Evolutionary conservation across 2,888 invertebrate species (phyloP), one percentile per base, ranked within the genome.

Genomic region (Noctua janthe): DNA sequence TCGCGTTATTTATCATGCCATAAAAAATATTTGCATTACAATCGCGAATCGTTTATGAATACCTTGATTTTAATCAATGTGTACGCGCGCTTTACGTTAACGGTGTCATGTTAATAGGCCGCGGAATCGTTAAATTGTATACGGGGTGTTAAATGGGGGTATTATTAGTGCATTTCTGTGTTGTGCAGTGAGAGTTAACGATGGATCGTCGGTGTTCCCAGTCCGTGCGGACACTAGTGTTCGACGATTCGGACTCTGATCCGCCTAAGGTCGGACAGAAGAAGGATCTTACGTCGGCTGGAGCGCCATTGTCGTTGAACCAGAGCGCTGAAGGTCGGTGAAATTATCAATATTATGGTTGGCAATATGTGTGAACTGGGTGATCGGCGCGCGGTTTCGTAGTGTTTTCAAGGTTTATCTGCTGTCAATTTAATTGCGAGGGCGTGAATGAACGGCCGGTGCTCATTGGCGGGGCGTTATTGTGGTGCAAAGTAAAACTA

Each of bases 161-260:
- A 94, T 91, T 93, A 93, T 92, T 93, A 92, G 94, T 95, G 94
- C 92, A 92, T 92, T 94, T 94, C 93, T 95, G 95, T 94, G 91
- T 92, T 93, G 94, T 95, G 94, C 93, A 92, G 94, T 96, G 95
- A 94, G 94, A 93, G 94, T 93, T 78, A 92, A 94, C 91, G 91
- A 97, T 97, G 97, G 97, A 97, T 93, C 97, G 97, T 84, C 97
- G 97, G 92, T 97, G 97, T 91, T 97, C 97, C 80, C 97, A 98
- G 95, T 98, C 98, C 85, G 98, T 98, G 77, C 97, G 98, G 94
- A 98, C 98, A 89, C 97, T 98, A 91, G 97, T 98, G 90, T 98
- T 98, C 93, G 98, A 98, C 94, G 98, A 98, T 95, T 97, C 97
- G 75, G 98, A 98, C 92, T 96, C 97, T 80, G 97, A 98, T 90